Evolutionary conservation across 2,888 invertebrate species (phyloP), one percentile per base, ranked within the genome.

Genomic region (Melanophora roralis): DNA sequence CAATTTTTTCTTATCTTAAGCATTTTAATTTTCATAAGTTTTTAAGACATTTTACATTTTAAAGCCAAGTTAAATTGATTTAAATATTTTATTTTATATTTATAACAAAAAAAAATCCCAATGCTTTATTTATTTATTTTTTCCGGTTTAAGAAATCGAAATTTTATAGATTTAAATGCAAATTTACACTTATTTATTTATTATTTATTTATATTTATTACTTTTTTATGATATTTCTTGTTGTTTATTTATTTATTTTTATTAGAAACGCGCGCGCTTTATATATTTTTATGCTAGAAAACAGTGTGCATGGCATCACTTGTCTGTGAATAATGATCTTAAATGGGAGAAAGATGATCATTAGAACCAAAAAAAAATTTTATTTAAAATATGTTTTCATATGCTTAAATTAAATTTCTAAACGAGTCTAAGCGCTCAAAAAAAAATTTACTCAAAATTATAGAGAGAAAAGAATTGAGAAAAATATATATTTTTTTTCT

Each of bases 261-360:
- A 40, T 16, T 11, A 45, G 19, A 74, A 43, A 16, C 23, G n/a
- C 65, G 23, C 49, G 47, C 14, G 40, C 40, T 5, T 73, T 73
- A 34, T 36, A n/a, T 43, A 60, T 16, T 38, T n/a, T 67, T 3
- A 40, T 14, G 34, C 27, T 34, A 53, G 36, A 72, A 51, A 60
- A 53, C 14, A 43, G 36, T 47, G 59, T 34, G 51, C 51, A 49
- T 67, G 67, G 51, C 67, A 67, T 59, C 34, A 68, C 59, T 75
- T 36, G 36, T 38, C 45, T n/a, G 23, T 19, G 40, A 68, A 9
- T 32, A 60, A 62, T 68, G 65, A 51, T 34, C 16, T 16, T 8
- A 14, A 49, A 38, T 12, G 38, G 8, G n/a, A 32, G 16, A 19
- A 19, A 27, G 34, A 19, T 32, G 21, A 71, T 43, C 27, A 32